phyloP scores from a whole-genome alignment of 2,113 vertebrate genomes.

The Pterocles gutturalis region DNA sequence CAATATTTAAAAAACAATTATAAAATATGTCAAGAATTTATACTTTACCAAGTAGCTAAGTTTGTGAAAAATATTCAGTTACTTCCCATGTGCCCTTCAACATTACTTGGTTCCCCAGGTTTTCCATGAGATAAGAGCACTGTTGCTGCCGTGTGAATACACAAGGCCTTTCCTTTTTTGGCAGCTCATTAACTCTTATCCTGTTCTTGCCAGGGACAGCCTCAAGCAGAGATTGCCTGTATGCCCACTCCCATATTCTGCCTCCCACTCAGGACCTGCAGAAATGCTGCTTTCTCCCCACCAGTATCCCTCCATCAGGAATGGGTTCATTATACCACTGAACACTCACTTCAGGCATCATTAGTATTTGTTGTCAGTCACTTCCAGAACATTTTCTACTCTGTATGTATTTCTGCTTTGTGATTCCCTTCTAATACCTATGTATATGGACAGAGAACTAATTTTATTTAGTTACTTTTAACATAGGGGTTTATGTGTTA shows the following conservation, averaged over 20 bases:
- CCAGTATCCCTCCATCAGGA: fast-evolving
- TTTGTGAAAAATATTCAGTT: neutral
- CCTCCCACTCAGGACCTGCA: neutral
- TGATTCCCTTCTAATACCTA: neutral
- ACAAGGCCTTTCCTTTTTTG: neutral
- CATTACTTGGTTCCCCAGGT: neutral
- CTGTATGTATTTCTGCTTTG: neutral
- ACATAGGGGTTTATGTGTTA: neutral
- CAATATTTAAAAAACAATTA: neutral
- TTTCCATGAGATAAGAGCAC: neutral
- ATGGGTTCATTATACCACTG: neutral
- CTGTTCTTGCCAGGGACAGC: neutral
- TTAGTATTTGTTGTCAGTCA: neutral
- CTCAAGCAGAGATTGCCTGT: neutral
- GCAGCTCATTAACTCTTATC: neutral
- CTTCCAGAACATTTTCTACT: neutral
- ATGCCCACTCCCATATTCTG: neutral
- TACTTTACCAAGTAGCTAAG: neutral
- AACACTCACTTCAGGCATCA: neutral
- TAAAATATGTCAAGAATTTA: neutral
- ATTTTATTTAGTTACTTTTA: neutral
- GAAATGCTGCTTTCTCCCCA: neutral
- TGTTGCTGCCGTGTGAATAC: neutral
- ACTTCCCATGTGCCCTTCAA: neutral
- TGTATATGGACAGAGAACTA: neutral